phyloP scores from a whole-genome alignment of 2,113 vertebrate genomes.

The Pelobates fuscus region DNA sequence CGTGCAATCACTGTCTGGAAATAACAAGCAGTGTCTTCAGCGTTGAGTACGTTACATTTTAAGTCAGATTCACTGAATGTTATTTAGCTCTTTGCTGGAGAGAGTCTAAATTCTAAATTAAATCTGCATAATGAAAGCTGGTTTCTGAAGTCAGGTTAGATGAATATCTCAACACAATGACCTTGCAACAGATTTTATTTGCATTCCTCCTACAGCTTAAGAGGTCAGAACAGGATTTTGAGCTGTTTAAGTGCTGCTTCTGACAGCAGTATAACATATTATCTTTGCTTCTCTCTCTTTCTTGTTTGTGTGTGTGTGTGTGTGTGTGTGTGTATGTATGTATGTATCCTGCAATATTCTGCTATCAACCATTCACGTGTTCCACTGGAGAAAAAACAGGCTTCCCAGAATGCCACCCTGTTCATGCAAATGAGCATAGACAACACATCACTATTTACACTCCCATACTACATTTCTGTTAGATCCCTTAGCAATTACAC shows the following conservation, averaged over 20 bases:
- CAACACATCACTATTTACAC: too few relatives aligned
- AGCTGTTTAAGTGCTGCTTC: constrained; percentile 14
- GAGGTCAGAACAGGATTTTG: constrained; percentile 12
- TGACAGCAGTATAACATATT: too few relatives aligned
- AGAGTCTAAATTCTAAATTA: constrained; percentile 45
- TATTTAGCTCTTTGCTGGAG: constrained; percentile 41
- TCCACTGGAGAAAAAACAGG: too few relatives aligned
- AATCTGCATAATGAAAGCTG: constrained; percentile 40
- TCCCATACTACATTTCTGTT: too few relatives aligned
- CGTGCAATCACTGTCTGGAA: constrained; percentile 41
- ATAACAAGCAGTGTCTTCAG: constrained; percentile 29
- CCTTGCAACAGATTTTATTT: constrained; percentile 37
- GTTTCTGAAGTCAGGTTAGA: constrained; percentile 33
- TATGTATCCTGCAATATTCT: background rate
- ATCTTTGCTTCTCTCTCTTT: too few relatives aligned
- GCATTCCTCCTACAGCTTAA: constrained; percentile 23
- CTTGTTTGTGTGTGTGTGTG: background rate
- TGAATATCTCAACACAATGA: constrained; percentile 40
- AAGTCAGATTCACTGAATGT: constrained; percentile 34
- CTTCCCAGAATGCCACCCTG: too few relatives aligned
- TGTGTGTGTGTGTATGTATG: background rate
- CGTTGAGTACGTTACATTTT: constrained; percentile 32
- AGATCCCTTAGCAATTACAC: too few relatives aligned
- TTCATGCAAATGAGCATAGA: too few relatives aligned
- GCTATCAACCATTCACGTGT: too few relatives aligned